Evolutionary conservation across 2,113 vertebrate species (phyloP).

Genomic region (Ailurus styani): DNA sequence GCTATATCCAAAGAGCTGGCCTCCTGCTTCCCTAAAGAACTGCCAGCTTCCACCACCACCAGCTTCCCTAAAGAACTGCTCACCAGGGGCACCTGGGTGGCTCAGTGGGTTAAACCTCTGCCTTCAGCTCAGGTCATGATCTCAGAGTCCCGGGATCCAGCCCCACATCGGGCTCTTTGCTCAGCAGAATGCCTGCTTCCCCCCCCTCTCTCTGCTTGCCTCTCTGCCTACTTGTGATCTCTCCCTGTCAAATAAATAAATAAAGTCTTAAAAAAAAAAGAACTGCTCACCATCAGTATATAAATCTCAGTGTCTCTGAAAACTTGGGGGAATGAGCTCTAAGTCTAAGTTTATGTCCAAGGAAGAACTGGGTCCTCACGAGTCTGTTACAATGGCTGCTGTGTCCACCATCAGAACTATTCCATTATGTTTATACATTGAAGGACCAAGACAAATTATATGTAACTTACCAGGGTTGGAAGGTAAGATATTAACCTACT

Average conservation of each 20-base stretch:
- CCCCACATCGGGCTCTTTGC: too few species aligned
- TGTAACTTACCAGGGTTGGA: background rate
- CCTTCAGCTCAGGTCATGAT: too few species aligned
- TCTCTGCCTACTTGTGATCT: too few species aligned
- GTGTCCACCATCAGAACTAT: background rate
- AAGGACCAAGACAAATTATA: background rate
- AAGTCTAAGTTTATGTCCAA: background rate
- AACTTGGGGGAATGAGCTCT: background rate
- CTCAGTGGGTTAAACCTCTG: too few species aligned
- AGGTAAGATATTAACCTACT: background rate
- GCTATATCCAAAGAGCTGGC: background rate
- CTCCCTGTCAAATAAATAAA: too few species aligned
- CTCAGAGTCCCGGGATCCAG: too few species aligned
- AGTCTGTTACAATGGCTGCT: background rate
- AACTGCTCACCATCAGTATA: background rate
- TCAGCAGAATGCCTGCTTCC: too few species aligned
- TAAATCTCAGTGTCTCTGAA: background rate
- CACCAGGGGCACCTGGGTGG: too few species aligned
- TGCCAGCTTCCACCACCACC: background rate
- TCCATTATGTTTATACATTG: background rate
- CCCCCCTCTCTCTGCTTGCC: too few species aligned
- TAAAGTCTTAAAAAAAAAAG: too few species aligned
- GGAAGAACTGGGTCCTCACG: background rate
- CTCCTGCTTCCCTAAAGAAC: background rate
- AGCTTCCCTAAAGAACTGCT: background rate